These are phyloP conservation scores for Mechanitis mazaeus DNA, from an alignment of 2,888 invertebrate species.

Conservation along the genomic window DNA sequence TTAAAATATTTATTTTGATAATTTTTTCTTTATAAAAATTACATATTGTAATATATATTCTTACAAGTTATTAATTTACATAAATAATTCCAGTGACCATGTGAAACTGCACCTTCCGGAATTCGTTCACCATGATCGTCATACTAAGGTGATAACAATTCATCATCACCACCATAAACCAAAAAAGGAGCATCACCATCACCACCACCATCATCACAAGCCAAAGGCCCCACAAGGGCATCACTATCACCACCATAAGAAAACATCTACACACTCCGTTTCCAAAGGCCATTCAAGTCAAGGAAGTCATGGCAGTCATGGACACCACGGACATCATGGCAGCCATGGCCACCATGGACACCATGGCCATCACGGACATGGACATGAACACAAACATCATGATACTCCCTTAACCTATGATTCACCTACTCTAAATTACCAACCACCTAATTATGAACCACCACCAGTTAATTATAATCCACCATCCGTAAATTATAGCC, in stretches of 20 bases:
- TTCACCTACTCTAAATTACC: slow-evolving; percentile 20
- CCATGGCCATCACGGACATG: slow-evolving; percentile 41
- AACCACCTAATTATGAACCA: slow-evolving; percentile 46
- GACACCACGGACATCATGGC: slow-evolving; percentile 31
- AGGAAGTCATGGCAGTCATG: slow-evolving; percentile 31
- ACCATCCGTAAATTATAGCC: slow-evolving; percentile 33
- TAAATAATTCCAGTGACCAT: slow-evolving; percentile 66
- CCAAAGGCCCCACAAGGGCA: slow-evolving; percentile 53
- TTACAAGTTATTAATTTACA: slow-evolving; percentile 16
- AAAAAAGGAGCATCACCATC: slow-evolving; percentile 66
- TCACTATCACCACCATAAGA: slow-evolving; percentile 61
- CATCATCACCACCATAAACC: slow-evolving; percentile 73
- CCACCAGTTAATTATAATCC: slow-evolving; percentile 30
- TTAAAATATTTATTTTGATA: background rate
- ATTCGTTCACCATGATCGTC: slow-evolving; percentile 76
- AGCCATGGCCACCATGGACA: slow-evolving; percentile 40
- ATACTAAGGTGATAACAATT: slow-evolving; percentile 77
- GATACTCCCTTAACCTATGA: slow-evolving; percentile 37
- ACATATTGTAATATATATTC: background rate
- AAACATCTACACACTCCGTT: slow-evolving; percentile 49
- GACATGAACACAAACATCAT: slow-evolving; percentile 48
- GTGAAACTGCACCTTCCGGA: slow-evolving; percentile 77
- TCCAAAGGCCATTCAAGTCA: slow-evolving; percentile 42
- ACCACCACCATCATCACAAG: slow-evolving; percentile 68
- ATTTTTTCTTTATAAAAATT: background rate